Evolutionary conservation across 2,888 invertebrate genomes (phyloP), one percentile per base, ranked within the genome.

Genomic region (Parnassius orleans): DNA sequence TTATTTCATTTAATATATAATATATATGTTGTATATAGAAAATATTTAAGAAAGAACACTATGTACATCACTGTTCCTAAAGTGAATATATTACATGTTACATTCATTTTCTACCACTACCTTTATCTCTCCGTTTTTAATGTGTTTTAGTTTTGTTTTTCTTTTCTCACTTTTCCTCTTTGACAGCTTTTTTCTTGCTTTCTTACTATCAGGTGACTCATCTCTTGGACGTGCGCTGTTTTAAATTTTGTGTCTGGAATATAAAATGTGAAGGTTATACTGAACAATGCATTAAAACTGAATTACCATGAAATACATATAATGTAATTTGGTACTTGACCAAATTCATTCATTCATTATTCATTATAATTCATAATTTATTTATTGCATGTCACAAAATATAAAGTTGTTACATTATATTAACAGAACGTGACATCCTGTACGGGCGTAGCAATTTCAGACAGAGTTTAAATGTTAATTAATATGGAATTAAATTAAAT

Each of bases 121-220:
- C 87, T 79, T 95, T 96, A 78, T 97, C 97, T 77, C 96, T 95
- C 68, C 96, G 93, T 98, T 99, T 79, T 99, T 99, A 0, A 98
- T 85, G 83, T 98, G 97, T 83, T 99, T 98, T 98, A 0, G 96
- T 92, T 99, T 99, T 0, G 91, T 92, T 92, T 97, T 96, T 56
- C 98, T 93, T 76, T 95, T 97, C 70, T 98, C 98, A 0, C 77
- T 97, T 94, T 58, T 95, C 95, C 58, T 97, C 96, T 86, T 98
- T 98, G 0, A 98, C 92, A 0, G 95, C 95, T 74, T 97, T 96
- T 99, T 99, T 43, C 99, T 93, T 7, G 94, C 94, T 75, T 95
- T 95, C 81, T 95, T 95, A 72, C 96, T 96, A 65, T 96, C 95
- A 0, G 94, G 92, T 0, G 96, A 96, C 84, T 98, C 98, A 72